phyloP scores from a whole-genome alignment of 2,888 invertebrate species.

The Mythimna vitellina region DNA sequence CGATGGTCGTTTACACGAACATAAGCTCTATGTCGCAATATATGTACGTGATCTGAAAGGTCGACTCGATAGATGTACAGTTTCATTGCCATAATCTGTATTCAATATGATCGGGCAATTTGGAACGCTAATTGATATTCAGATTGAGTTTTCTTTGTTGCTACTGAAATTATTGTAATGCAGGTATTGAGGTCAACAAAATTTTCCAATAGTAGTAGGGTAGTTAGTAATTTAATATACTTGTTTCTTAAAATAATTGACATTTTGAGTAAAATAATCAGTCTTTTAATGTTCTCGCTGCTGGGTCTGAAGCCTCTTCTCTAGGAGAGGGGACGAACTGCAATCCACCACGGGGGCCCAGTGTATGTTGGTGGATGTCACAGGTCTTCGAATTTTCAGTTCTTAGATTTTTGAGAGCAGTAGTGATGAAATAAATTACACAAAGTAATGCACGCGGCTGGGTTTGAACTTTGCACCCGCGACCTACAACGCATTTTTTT shows the following conservation, averaged over 20 bases:
- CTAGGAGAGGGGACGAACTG: too few species aligned
- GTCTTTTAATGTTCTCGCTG: too few species aligned
- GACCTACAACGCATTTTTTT: too few species aligned
- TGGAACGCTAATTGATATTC: constrained; percentile 42
- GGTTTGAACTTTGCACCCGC: too few species aligned
- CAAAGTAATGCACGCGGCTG: too few species aligned
- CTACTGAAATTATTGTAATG: constrained; percentile 6
- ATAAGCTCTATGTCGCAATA: constrained; percentile 31
- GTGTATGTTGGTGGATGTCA: too few species aligned
- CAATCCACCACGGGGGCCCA: too few species aligned
- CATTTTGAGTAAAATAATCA: not conserved
- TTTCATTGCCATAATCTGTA: constrained; percentile 34
- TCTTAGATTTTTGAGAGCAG: too few species aligned
- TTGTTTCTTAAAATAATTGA: not conserved
- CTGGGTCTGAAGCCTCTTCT: too few species aligned
- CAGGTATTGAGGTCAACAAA: not conserved
- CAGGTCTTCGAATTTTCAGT: too few species aligned
- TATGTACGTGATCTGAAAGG: constrained; percentile 23
- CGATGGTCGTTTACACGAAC: constrained; percentile 16
- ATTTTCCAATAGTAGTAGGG: not conserved
- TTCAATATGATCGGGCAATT: constrained; percentile 35
- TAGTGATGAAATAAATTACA: too few species aligned
- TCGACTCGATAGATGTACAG: constrained; percentile 15
- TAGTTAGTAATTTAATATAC: not conserved
- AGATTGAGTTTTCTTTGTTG: constrained; percentile 5